These are phyloP conservation scores for Parthenolecanium corni DNA, from an alignment of 2,888 invertebrate genomes.

Conservation along the genomic window DNA sequence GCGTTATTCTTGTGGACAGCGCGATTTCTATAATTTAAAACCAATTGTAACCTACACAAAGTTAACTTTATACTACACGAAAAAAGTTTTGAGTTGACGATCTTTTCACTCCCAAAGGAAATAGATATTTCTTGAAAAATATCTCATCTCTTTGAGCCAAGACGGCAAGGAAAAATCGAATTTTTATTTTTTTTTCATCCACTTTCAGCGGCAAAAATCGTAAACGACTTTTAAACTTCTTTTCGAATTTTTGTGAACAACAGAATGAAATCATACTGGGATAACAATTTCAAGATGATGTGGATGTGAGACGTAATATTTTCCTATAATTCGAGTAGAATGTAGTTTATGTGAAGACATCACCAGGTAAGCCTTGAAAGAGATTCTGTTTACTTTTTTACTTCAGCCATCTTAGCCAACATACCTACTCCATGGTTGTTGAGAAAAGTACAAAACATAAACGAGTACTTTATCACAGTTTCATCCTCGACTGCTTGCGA, in stretches of 20 bases:
- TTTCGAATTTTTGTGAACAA: neutral
- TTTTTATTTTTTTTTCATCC: slow-evolving; percentile 5
- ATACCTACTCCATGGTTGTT: no score
- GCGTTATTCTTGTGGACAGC: slow-evolving; percentile 10
- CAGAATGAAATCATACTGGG: neutral
- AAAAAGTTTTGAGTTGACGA: slow-evolving; percentile 6
- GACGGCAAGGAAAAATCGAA: slow-evolving; percentile 10
- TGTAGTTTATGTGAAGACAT: no score
- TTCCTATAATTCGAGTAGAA: no score
- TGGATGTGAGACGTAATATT: no score
- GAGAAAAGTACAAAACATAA: no score
- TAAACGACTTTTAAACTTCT: neutral
- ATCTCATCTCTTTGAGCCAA: slow-evolving; percentile 14
- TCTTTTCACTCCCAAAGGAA: slow-evolving; percentile 14
- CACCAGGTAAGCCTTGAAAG: no score
- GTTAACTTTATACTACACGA: no score
- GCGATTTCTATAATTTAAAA: slow-evolving; percentile 20
- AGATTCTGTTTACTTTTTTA: no score
- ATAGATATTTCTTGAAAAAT: slow-evolving; percentile 16
- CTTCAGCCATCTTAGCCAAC: no score
- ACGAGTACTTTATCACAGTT: no score
- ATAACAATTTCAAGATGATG: no score
- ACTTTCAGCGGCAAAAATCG: neutral
- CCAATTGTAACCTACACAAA: slow-evolving; percentile 3
- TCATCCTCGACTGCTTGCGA: no score